phyloP scores from a whole-genome alignment of 2,113 vertebrate species.

The Burhinus oedicnemus region DNA sequence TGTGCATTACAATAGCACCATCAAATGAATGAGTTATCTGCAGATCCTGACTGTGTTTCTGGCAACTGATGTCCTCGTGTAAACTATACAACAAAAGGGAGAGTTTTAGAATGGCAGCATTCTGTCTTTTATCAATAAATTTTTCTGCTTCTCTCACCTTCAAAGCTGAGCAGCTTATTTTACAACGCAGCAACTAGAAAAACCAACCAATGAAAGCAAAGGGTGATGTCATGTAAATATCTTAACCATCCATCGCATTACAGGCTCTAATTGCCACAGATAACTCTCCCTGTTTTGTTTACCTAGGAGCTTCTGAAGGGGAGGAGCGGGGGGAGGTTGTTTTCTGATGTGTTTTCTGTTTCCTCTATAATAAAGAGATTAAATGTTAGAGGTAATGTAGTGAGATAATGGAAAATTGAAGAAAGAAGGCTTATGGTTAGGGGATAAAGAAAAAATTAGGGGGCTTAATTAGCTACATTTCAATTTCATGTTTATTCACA shows the following conservation, averaged over 20 bases:
- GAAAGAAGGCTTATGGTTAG: background rate
- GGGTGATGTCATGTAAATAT: background rate
- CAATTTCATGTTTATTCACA: background rate
- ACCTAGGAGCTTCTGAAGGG: background rate
- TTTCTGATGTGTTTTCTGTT: background rate
- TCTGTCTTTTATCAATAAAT: background rate
- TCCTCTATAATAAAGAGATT: conserved; percentile 4
- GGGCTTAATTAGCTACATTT: background rate
- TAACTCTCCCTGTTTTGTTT: background rate
- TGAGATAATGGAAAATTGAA: conserved; percentile 9
- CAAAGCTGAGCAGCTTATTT: background rate
- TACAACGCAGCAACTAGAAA: background rate
- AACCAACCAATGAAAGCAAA: background rate
- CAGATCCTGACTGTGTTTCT: background rate
- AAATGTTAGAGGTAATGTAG: background rate
- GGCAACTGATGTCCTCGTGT: background rate
- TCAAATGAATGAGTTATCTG: background rate
- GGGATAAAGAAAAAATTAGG: background rate
- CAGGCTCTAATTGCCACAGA: background rate
- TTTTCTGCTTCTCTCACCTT: background rate
- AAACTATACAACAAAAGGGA: background rate
- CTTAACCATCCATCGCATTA: background rate
- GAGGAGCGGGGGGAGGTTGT: background rate
- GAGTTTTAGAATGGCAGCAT: background rate
- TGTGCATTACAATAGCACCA: background rate